Base-by-base conservation (phyloP, 2,888 invertebrate species). In the Synergus itoensis region DNA sequence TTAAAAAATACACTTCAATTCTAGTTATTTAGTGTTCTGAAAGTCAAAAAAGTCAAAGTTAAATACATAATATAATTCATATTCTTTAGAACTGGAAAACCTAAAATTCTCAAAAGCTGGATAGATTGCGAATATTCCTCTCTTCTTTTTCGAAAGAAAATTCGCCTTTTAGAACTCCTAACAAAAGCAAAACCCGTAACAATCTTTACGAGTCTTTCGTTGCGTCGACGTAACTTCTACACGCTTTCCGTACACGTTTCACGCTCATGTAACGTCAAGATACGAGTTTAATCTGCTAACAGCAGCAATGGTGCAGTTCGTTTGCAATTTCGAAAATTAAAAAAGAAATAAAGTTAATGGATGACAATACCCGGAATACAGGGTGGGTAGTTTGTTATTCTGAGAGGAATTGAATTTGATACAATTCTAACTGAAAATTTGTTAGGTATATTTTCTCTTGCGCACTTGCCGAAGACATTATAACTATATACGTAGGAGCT, bases 271-370 rank as follows among this genome's bases (percentile, higher is more conserved):
- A 84, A 79, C 41, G 83, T 80, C 60, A 65, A 87, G 84, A 81
- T 88, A 89, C 86, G 88, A 87, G 86, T 89, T 89, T 89, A 89
- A 90, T 90, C 89, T 86, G 87, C 89, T 89, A 89, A 89, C 87
- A 88, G 86, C 87, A 83, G 84, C 63, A 60, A 77, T 82, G 82
- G 82, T 82, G 82, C 85, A 84, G 83, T 86, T 89, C 87, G 88
- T 88, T 89, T 88, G 86, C 85, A 86, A 89, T 89, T 85, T 82
- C 83, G 81, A 87, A 88, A 89, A 89, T 88, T 87, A 88, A 84
- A 83, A 79, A 84, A 80, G 75, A 18, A 62, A 57, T 9, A n/a
- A 64, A 28, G 64, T 64, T 28, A 64, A 18, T 64, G 64, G 64
- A 40, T 41, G 21, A 36, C 28, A 45, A 65, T 45, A 62, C 14